Base-by-base conservation (phyloP, 2,888 invertebrate species). In the Brenthis hecate region DNA sequence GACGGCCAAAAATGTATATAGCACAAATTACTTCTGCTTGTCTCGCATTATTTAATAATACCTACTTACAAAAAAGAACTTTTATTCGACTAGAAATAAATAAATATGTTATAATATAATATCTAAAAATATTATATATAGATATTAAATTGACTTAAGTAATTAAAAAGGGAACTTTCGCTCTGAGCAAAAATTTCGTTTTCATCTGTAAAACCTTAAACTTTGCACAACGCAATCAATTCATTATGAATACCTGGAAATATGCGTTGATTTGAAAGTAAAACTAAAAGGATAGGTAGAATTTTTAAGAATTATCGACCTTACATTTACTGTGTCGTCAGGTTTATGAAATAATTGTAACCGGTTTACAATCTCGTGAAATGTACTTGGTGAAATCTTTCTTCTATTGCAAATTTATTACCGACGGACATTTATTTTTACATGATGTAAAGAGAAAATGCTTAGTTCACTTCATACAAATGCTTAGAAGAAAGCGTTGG, bases 271-370 rank as follows among this genome's bases (percentile, higher is more conserved):
- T 54, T 62, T 62, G 36, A 62, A 62, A 62, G 62, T 51, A 36
- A 14, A 51, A 53, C 23, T 62, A 62, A 53, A 51, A 54, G 62
- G 19, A 43, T 54, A 13, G 54, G 62, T 54, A 62, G 36, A 16
- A 43, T 60, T 63, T 70, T 66, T 64, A 67, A 64, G 58, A 66
- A 60, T 67, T 67, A 70, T 67, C 56, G 51, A 70, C 63, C 60
- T 56, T 48, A 43, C 58, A n/a, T 53, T 69, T 50, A 60, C 28
- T 47, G 63, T 63, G 56, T 63, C 57, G 54, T 68, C 58, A 57
- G 43, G 56, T 69, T 71, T 62, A 53, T 68, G 66, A 50, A 70
- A 66, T 72, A 66, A 68, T 54, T 64, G 56, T 57, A 69, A 73
- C 72, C 64, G 66, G 72, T 72, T 70, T 43, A 65, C 43, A 64